Evolutionary conservation across 2,888 invertebrate species (phyloP), one percentile per base, ranked within the genome.

Genomic region (Terebella lapidaria): DNA sequence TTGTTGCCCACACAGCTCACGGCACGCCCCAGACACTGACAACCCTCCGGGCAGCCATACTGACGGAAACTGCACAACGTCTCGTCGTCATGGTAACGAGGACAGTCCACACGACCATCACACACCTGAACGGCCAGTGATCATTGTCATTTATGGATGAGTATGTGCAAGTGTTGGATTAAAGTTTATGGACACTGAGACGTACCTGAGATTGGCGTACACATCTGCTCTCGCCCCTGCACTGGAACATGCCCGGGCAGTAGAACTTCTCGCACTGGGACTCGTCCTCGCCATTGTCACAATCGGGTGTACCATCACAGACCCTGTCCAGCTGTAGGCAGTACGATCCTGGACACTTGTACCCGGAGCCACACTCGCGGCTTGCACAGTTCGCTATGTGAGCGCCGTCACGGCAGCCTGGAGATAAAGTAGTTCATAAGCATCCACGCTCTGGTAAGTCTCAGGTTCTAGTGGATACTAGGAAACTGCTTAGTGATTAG

Each of bases 311-410:
- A 3, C 52, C 51, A 35, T 59, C 56, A 56, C 60, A 59, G 3
- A 59, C 56, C 26, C 20, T n/a, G 18, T 30, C 25, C 20, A 59
- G 24, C 10, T 49, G 60, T 1, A 59, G 18, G 42, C 60, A 59
- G 52, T 59, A 59, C 4, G 60, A 56, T n/a, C 51, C 22, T 10
- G 49, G 56, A 28, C 60, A 59, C 56, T 59, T 59, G 60, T 51
- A 59, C 60, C 49, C 42, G 24, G n/a, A 2, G 10, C 49, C 49
- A 51, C 60, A 59, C 24, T 49, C 24, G 4, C 20, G 15, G 20
- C 3, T 4, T 3, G 10, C 24, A 22, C 55, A 55, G 20, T 55
- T 3, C 15, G 4, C 18, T 4, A 55, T n/a, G 24, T 55, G 55
- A 10, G 42, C 10, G n/a, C 25, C 57, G 25, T n/a, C 4, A 22